phyloP scores from a whole-genome alignment of 2,888 invertebrate genomes.

The Drosophila cognata region DNA sequence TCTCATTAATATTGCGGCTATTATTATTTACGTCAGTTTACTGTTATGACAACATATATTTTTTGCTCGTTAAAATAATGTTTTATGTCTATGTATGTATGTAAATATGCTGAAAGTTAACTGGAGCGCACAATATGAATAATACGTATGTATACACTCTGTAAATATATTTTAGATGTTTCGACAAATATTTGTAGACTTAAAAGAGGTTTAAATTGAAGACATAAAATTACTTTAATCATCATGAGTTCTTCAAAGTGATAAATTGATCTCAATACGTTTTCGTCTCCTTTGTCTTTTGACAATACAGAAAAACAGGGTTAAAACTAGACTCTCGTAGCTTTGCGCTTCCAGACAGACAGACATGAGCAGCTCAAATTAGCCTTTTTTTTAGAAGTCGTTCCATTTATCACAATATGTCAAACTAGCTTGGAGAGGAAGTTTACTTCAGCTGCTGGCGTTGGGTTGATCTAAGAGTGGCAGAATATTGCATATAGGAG shows the following conservation, averaged over 20 bases:
- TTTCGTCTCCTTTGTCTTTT: neutral
- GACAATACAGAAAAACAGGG: neutral
- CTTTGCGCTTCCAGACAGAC: neutral
- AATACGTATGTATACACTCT: neutral
- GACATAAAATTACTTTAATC: neutral
- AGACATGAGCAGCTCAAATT: neutral
- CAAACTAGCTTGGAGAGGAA: slow-evolving; percentile 11
- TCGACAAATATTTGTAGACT: neutral
- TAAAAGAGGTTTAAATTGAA: neutral
- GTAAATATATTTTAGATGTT: neutral
- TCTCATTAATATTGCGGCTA: slow-evolving; percentile 10
- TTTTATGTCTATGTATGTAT: slow-evolving; percentile 3
- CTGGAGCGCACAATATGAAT: slow-evolving; percentile 4
- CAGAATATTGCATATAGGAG: neutral
- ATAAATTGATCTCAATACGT: neutral
- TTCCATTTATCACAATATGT: slow-evolving; percentile 23
- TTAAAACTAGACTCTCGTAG: neutral
- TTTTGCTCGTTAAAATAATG: slow-evolving; percentile 13
- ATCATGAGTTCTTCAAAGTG: neutral
- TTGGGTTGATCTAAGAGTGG: slow-evolving; percentile 7
- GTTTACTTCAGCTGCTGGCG: neutral
- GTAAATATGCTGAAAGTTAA: neutral
- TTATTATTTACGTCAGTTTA: neutral
- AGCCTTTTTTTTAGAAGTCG: slow-evolving; percentile 2
- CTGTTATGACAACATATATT: slow-evolving; percentile 16